Conservation (phyloP, 2,797 vertebrate species). For the Melanotaenia maccullochi region DNA sequence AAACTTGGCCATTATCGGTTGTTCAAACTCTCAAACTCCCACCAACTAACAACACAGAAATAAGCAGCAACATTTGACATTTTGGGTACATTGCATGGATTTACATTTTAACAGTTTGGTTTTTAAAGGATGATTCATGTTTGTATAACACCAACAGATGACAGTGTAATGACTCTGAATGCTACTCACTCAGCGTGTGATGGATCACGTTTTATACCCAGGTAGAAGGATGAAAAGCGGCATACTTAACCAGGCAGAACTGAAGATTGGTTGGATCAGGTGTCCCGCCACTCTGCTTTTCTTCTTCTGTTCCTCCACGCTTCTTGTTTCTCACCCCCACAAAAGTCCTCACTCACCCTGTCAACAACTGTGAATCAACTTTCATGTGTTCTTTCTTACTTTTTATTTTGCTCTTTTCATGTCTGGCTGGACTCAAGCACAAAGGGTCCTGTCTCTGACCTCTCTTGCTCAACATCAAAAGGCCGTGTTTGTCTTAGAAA, state of each 20-base stretch:
- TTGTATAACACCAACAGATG: conserved; percentile 6
- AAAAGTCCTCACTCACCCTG: conserved; percentile 25
- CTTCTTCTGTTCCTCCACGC: neutral
- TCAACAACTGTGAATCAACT: conserved; percentile 46
- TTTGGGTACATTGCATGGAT: conserved; percentile 15
- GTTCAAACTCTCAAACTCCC: conserved; percentile 27
- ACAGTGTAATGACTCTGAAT: conserved; percentile 11
- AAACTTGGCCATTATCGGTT: conserved; percentile 44
- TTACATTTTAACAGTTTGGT: conserved; percentile 9
- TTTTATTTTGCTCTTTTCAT: conserved; percentile 23
- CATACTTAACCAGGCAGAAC: neutral
- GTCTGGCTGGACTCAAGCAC: conserved; percentile 27
- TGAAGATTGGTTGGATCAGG: neutral
- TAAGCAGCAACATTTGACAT: conserved; percentile 39
- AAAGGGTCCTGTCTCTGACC: conserved; percentile 36
- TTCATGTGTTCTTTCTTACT: conserved; percentile 26
- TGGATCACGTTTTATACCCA: conserved; percentile 7
- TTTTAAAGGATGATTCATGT: conserved; percentile 20
- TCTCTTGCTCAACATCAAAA: conserved; percentile 35
- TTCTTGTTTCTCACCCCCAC: conserved; percentile 27
- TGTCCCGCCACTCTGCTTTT: neutral
- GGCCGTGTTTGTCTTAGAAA: conserved; percentile 1
- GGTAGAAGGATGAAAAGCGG: neutral
- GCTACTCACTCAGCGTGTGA: conserved; percentile 11
- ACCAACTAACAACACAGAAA: conserved; percentile 34